Base-by-base conservation (phyloP, 2,113 vertebrate species). In the Bombycilla garrulus region DNA sequence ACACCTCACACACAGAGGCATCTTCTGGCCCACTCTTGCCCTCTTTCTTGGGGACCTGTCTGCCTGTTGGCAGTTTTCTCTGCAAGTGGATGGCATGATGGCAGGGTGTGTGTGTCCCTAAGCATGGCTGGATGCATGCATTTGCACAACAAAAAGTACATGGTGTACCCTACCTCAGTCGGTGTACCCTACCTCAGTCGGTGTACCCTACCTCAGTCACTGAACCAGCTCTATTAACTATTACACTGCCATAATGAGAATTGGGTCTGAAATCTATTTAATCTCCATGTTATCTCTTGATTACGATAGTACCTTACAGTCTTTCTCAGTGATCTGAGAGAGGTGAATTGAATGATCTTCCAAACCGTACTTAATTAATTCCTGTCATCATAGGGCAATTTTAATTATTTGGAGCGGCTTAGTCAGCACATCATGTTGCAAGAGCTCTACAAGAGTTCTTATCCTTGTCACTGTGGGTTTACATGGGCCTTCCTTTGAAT, bases 391-490 rank as follows among this genome's bases (percentile, higher is more conserved):
- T 5, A 66, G 72, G 60, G 28, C 14, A 54, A 6, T 70, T 67
- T 72, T 88, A 95, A 86, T 91, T 91, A 70, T 36, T 89, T 50
- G 44, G 26, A 95, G 77, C 51, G 62, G 69, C 81, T 74, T 81
- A 69, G 67, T 62, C 86, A 91, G 86, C 42, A 53, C 42, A 35
- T 73, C 15, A 61, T 54, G 42, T 65, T 86, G 62, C 40, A 61
- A 60, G 71, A 92, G 53, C 45, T 73, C 84, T 53, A 11, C 22
- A 19, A 78, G 47, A 0, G 29, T 83, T 80, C 42, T 85, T 38
- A 40, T 31, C 44, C 54, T 60, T 13, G 3, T 35, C 47, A 4
- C 9, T 28, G 15, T 31, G 21, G 29, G 54, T 50, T 70, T 66
- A 33, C 4, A 1, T 15, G 72, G 38, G 42, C 51, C 42, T 65